A percentile compares a stretch with the other conserved stretches of the same genome.
phyloP scores from a whole-genome alignment of 2,888 invertebrate genomes.

The Microctonus aethiopoides region DNA sequence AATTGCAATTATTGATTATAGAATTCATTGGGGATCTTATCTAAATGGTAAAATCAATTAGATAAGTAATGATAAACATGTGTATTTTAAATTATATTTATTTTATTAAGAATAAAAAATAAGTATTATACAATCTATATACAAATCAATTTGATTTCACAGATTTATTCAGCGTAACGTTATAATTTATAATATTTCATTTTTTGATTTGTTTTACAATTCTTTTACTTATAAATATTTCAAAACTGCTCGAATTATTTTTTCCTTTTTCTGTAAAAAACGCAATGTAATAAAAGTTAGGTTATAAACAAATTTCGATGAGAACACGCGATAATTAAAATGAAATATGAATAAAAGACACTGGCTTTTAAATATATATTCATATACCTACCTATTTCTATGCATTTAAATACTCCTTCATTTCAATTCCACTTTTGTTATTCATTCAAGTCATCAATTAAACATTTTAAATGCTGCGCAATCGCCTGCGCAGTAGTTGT shows the following conservation, averaged over 20 bases:
- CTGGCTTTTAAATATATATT: too few relatives aligned
- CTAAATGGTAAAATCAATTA: not conserved
- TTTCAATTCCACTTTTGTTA: too few relatives aligned
- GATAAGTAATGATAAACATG: not conserved
- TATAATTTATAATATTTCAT: constrained; percentile 69
- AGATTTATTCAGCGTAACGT: constrained; percentile 57
- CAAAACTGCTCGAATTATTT: constrained; percentile 49
- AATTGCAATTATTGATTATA: not conserved
- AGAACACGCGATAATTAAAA: too few relatives aligned
- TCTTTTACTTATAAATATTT: constrained; percentile 80
- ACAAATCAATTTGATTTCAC: not conserved
- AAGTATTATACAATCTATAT: not conserved
- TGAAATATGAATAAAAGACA: too few relatives aligned
- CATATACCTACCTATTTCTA: too few relatives aligned
- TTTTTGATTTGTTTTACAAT: constrained; percentile 78
- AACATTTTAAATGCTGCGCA: too few relatives aligned
- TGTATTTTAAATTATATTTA: constrained; percentile 70
- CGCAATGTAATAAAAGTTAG: too few relatives aligned
- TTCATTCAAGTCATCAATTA: too few relatives aligned
- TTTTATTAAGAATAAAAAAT: not conserved
- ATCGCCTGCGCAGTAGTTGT: constrained; percentile 73
- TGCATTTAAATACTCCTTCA: too few relatives aligned
- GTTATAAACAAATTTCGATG: too few relatives aligned
- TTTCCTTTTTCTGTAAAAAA: too few relatives aligned
- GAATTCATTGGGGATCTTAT: too few relatives aligned